Evolutionary conservation across 2,113 vertebrate genomes (phyloP).

Genomic region (Pachypanchax playfairii): DNA sequence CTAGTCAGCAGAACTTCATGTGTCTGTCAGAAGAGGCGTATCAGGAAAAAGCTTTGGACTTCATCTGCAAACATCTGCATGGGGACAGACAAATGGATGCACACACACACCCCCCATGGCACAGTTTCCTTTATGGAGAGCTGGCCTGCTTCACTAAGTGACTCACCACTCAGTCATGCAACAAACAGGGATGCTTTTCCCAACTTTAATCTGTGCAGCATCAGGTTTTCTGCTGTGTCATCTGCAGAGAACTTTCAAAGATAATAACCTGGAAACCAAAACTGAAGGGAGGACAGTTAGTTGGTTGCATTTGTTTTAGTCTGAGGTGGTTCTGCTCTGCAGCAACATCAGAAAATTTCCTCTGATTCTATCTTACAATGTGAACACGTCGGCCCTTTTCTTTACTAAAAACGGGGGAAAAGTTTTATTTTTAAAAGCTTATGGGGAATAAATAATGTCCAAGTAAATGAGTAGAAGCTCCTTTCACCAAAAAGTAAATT

Average conservation of each 20-base stretch:
- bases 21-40: constrained; percentile 62
- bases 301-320: neutral
- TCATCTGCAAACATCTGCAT: constrained; percentile 64
- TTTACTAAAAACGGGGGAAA: neutral
- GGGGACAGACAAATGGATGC: constrained; percentile 59
- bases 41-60: constrained; percentile 59
- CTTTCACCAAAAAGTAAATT: too few relatives aligned
- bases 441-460: neutral
- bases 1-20: constrained; percentile 63
- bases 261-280: constrained; percentile 6
- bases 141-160: constrained; percentile 52
- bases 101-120: constrained; percentile 46
- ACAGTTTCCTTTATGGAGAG: constrained; percentile 62
- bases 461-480: too few relatives aligned
- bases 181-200: constrained; percentile 55
- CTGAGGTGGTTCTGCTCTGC: neutral
- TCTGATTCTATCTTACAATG: neutral
- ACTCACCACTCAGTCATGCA: constrained; percentile 64
- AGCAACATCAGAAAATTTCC: neutral
- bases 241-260: constrained; percentile 28
- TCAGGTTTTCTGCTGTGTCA: constrained; percentile 60
- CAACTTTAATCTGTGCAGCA: constrained; percentile 42
- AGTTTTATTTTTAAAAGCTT: neutral
- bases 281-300: constrained; percentile 1
- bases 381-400: neutral